Evolutionary conservation across 2,113 vertebrate genomes (phyloP), one percentile per base, ranked within the genome.

Genomic region (Uropsilus gracilis): DNA sequence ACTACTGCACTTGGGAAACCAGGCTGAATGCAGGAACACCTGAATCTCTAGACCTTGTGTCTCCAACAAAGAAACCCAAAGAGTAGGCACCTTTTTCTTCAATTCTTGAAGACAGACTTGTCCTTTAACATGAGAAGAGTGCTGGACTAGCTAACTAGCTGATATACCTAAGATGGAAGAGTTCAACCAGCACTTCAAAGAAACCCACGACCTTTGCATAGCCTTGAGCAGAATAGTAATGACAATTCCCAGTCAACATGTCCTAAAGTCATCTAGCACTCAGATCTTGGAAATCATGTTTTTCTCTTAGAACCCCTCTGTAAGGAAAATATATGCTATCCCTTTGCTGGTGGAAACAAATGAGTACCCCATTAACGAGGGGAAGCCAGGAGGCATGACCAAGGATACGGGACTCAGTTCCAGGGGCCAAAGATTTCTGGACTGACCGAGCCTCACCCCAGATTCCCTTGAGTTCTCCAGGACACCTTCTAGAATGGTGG

Each of bases 51-150:
- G 73, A n/a, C 8, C 0, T 1, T 32, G 30, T 37, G 46, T 39
- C 8, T 5, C 78, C 24, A 30, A 7, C 11, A 22, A 2, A 72
- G n/a, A 7, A 0, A 48, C 12, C 18, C 8, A 2, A 13, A 2
- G 6, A 32, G 32, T 3, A 55, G 77, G 30, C 11, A 7, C 9
- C 24, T 6, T 28, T 32, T 42, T 63, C 34, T 16, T 6, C 26
- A 44, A 37, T 34, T 53, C 59, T 53, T 26, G 26, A 75, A 73
- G 37, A 42, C 34, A 37, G 16, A 48, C 28, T 28, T 68, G 28
- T 39, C 32, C n/a, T 50, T 48, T 34, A 32, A 42, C 2, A 3
- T 2, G 8, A 85, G 22, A 16, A 46, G n/a, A 63, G 18, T 24
- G 30, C 53, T 32, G 11, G 1, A 30, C 28, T 22, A 37, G 71